phyloP scores from a whole-genome alignment of 2,113 vertebrate genomes.

The Equus przewalskii region DNA sequence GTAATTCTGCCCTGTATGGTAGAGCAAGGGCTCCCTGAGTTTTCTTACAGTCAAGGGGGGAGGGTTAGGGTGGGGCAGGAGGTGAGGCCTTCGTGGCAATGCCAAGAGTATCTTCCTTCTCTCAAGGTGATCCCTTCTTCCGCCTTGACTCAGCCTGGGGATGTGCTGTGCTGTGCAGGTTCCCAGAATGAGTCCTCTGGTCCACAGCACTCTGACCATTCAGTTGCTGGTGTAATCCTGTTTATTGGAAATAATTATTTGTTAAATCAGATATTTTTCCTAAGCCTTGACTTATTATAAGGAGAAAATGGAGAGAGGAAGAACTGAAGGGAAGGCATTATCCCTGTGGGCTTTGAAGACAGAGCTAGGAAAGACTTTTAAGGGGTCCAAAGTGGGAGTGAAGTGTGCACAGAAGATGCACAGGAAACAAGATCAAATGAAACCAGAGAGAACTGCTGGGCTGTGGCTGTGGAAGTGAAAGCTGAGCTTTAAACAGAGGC shows the following conservation, averaged over 20 bases:
- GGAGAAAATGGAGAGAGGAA: not conserved
- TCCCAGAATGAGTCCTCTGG: rapidly evolving
- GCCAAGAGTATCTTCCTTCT: not conserved
- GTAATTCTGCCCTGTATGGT: not conserved
- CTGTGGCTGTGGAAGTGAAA: not conserved
- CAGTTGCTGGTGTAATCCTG: not conserved
- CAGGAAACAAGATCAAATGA: not conserved
- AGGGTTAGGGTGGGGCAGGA: not conserved
- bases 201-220: not conserved
- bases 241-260: not conserved
- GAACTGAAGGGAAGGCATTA: not conserved
- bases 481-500: not conserved
- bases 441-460: not conserved
- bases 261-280: not conserved
- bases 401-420: rapidly evolving
- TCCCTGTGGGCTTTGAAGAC: not conserved
- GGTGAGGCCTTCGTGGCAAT: rapidly evolving
- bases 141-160: not conserved
- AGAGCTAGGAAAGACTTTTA: not conserved
- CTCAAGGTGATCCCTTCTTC: too few relatives aligned
- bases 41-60: not conserved
- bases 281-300: not conserved
- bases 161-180: rapidly evolving
- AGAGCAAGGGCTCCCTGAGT: not conserved
- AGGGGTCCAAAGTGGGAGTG: not conserved